phyloP scores from a whole-genome alignment of 2,888 invertebrate species.

The Nysson spinosus region DNA sequence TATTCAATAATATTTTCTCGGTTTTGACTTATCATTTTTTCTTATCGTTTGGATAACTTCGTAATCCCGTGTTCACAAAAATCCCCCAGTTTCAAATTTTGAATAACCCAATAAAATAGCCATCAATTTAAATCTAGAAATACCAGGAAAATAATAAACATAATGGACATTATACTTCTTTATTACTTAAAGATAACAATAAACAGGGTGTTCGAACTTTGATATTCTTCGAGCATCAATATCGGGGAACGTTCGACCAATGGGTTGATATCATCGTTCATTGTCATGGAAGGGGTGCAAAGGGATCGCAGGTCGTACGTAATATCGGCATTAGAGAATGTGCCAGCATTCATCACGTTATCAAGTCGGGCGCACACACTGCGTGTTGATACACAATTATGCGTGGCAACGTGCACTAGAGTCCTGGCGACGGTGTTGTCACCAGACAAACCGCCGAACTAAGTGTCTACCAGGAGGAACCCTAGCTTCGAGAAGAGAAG shows the following conservation, averaged over 20 bases:
- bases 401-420: conserved; percentile 69
- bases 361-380: conserved; percentile 71
- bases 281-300: conserved; percentile 42
- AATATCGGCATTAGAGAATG: conserved; percentile 46
- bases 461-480: conserved; percentile 19
- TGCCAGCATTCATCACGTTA: conserved; percentile 75
- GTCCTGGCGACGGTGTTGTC: conserved; percentile 22
- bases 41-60: too few species aligned
- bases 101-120: too few species aligned
- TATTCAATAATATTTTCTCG: too few species aligned
- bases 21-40: too few species aligned
- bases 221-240: conserved; percentile 38
- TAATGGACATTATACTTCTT: too few species aligned
- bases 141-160: too few species aligned
- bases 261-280: conserved; percentile 51
- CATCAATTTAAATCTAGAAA: too few species aligned
- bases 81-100: too few species aligned
- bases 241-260: conserved; percentile 36
- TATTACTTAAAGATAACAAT: too few species aligned
- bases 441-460: conserved; percentile 12
- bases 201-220: conserved; percentile 11
- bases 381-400: conserved; percentile 77
- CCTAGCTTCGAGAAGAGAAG: conserved; percentile 20
- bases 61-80: too few species aligned
- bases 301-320: conserved; percentile 19